Conservation (phyloP, 1,140 invertebrate genomes). For the Anastrepha ludens region DNA sequence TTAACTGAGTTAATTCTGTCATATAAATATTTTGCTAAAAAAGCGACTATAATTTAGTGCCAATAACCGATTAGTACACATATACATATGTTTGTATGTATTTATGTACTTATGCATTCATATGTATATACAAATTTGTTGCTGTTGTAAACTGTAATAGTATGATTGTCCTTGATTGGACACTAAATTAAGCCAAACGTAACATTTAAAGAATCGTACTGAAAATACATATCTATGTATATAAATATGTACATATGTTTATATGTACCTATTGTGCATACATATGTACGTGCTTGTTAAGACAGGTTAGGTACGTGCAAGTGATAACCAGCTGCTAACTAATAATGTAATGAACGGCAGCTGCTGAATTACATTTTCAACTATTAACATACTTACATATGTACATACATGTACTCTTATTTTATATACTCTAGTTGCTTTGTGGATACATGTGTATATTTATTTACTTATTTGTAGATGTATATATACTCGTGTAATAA, state of each 20-base stretch:
- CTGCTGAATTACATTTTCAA: too few relatives aligned
- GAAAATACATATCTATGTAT: background rate
- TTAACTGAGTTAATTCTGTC: too few relatives aligned
- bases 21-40: too few relatives aligned
- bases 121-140: background rate
- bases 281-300: background rate
- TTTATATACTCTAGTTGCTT: too few relatives aligned
- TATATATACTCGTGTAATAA: too few relatives aligned
- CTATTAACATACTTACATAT: background rate
- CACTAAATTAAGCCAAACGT: background rate
- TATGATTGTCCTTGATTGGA: background rate
- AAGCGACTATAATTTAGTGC: too few relatives aligned
- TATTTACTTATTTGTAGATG: too few relatives aligned
- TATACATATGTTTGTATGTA: too few relatives aligned
- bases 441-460: too few relatives aligned
- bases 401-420: too few relatives aligned
- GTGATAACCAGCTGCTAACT: conserved; percentile 20
- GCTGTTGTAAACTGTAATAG: background rate
- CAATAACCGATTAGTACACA: too few relatives aligned
- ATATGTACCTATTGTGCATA: background rate
- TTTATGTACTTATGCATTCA: background rate
- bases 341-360: background rate
- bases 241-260: background rate
- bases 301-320: background rate
- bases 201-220: background rate